Evolutionary conservation across 2,113 vertebrate species (phyloP).

Genomic region (Megalops atlanticus): DNA sequence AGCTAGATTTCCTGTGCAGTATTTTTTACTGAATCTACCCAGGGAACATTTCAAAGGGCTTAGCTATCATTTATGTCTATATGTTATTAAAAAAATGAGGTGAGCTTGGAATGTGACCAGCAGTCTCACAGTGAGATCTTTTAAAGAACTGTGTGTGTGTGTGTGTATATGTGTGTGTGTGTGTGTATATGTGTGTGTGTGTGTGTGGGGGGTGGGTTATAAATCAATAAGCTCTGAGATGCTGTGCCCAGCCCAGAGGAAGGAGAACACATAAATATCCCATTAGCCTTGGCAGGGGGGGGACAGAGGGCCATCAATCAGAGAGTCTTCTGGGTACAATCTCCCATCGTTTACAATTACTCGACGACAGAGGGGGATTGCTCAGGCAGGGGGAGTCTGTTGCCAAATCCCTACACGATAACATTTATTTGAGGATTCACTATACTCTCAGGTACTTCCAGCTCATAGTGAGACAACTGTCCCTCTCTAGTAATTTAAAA

Average conservation of each 20-base stretch:
- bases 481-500: neutral
- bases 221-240: constrained; percentile 2
- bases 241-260: neutral
- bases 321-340: neutral
- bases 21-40: too few species aligned
- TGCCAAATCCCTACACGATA: neutral
- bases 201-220: neutral
- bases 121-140: neutral
- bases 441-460: neutral
- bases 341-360: neutral
- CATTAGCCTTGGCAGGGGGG: neutral
- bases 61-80: neutral
- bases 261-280: neutral
- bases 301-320: neutral
- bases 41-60: neutral
- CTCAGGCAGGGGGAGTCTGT: neutral
- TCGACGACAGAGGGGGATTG: neutral
- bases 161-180: neutral
- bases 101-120: neutral
- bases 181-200: neutral
- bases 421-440: neutral
- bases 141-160: neutral
- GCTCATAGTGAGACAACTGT: neutral
- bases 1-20: neutral
- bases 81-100: neutral